Base-by-base conservation (phyloP, 1,140 invertebrate genomes). In the Belonocnema kinseyi region DNA sequence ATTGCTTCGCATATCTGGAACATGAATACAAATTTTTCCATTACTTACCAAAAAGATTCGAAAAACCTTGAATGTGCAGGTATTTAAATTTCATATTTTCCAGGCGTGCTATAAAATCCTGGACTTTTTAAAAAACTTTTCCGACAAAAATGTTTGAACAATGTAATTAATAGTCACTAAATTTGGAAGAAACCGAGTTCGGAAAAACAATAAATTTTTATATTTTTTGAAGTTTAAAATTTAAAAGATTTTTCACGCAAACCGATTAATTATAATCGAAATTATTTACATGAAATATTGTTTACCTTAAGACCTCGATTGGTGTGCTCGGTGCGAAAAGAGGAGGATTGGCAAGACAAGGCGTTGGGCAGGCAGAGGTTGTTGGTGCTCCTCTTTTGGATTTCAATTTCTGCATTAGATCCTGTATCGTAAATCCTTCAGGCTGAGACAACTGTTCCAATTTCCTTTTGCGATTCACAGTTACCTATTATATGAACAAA, bases 381-480 rank as follows among this genome's bases (percentile, higher is more conserved):
- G 85, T 85, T 66, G 81, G 80, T 33, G 80, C 72, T 78, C 75
- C 33, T 51, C 81, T 82, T 66, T 82, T 89, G 80, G 88, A 88
- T 26, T 88, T 86, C 61, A 90, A 77, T 80, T 88, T 90, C 71
- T 91, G 89, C 89, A 91, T 90, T 85, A 95, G 94, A 86, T 96
- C 95, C 82, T 94, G 93, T 77, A 97, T 92, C 83, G 95, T 94
- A 80, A 97, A 88, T 72, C 95, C 95, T 74, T 95, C 95, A 50
- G 95, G 94, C 85, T 96, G 94, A n/a, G 96, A 94, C 77, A 95
- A 93, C 86, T 97, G 95, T 85, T 97, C 96, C 84, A 97, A 93
- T 93, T 97, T 97, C 88, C 96, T 93, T 91, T 97, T 97, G 16
- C 96, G 93, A 92, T 97, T 97, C 61, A 96, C 93, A 14, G 95